phyloP scores from a whole-genome alignment of 2,888 invertebrate species.

The Agrochola lota region DNA sequence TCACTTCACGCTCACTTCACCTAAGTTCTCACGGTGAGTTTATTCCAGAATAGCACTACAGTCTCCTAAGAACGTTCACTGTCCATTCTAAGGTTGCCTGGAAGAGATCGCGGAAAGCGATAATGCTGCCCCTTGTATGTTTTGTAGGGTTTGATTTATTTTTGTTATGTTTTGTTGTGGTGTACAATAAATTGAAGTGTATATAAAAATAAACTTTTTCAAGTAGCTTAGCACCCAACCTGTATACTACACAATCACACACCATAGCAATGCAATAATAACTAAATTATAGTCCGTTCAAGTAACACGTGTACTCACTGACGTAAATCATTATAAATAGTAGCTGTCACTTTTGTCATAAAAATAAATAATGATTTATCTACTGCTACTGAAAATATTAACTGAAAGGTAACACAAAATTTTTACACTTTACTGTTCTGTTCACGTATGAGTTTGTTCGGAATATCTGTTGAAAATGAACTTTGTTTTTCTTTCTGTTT shows the following conservation, averaged over 20 bases:
- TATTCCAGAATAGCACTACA: too few species aligned
- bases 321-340: neutral
- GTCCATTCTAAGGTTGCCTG: too few species aligned
- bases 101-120: too few species aligned
- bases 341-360: neutral
- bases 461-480: slow-evolving; percentile 26
- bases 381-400: slow-evolving; percentile 23
- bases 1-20: too few species aligned
- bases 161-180: too few species aligned
- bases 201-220: too few species aligned
- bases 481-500: neutral
- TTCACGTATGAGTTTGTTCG: slow-evolving; percentile 9
- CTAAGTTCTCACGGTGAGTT: too few species aligned
- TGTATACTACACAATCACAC: neutral
- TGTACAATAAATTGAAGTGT: too few species aligned
- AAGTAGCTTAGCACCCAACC: neutral
- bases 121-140: too few species aligned
- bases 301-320: neutral
- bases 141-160: too few species aligned
- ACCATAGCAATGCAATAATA: neutral
- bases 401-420: slow-evolving; percentile 14
- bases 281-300: neutral
- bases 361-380: neutral
- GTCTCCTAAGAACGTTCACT: neutral
- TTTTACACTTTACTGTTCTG: slow-evolving; percentile 13